Base-by-base conservation (phyloP, 2,113 vertebrate genomes). In the Lophius piscatorius region DNA sequence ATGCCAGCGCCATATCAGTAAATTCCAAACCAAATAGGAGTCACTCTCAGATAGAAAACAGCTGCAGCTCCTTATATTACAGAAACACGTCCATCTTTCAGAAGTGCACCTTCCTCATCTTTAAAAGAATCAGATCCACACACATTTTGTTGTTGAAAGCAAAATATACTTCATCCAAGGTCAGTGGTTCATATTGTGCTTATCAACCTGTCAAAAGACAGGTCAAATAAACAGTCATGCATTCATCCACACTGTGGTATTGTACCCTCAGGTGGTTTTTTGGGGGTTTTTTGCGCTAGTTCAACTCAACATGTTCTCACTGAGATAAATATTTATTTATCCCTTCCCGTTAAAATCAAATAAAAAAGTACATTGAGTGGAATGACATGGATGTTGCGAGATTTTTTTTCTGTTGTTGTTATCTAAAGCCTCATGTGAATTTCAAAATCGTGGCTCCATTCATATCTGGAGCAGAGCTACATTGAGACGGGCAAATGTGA, bases 11-110 rank as follows among this genome's bases (percentile, higher is more conserved):
- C 16, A 24, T 2, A 1, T 33, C 39, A 38, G 39, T 13, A 51
- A 56, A 48, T 51, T 42, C 56, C 48, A 66, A 54, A 65, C 39
- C 41, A 44, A 44, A 42, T 22, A 14, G 13, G 39, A 56, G 28
- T 63, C 10, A 38, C 46, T 29, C n/a, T 74, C 48, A 21, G 68
- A 64, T 61, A 46, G 35, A 56, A 71, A 65, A 52, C 20, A 54
- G 39, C 64, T 70, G 70, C 51, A 48, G n/a, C 35, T 66, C 41
- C 48, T 64, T 29, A 11, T 50, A 69, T 29, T n/a, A 46, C 9
- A 7, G 45, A 70, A 70, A 70, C 31, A 60, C 2, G 7, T 11
- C 54, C 42, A 52, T 39, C 50, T 41, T 72, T 47, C 41, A 52
- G 64, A 67, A 61, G 39, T 50, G 13, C 2, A 62, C 38, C 47